Evolutionary conservation across 2,797 vertebrate genomes (phyloP).

Genomic region (Crocidura indochinensis): DNA sequence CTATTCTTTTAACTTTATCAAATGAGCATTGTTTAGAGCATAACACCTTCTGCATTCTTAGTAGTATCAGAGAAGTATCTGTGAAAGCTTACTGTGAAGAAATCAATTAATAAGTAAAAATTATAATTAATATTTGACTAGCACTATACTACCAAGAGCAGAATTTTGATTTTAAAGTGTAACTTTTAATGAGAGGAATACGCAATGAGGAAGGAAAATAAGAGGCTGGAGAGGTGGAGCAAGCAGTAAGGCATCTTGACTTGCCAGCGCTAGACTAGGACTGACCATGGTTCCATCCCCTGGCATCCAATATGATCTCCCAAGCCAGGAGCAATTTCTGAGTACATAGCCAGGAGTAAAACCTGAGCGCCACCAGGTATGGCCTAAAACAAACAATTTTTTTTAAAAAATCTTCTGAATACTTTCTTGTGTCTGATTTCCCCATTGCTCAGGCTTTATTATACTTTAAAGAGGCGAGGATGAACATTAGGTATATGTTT

Average conservation of each 20-base stretch:
- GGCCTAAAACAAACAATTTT: too few species aligned
- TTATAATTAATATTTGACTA: conserved; percentile 59
- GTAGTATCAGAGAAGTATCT: not conserved
- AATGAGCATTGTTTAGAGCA: conserved; percentile 43
- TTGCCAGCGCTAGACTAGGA: too few species aligned
- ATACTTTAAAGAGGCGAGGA: conserved; percentile 39
- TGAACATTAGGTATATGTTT: not conserved
- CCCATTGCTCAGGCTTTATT: not conserved
- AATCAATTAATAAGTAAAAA: conserved; percentile 73
- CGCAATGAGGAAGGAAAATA: not conserved
- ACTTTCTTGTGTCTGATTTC: not conserved
- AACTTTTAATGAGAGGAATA: conserved; percentile 32
- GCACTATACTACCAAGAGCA: not conserved
- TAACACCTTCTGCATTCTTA: conserved; percentile 42
- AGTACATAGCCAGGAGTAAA: too few species aligned
- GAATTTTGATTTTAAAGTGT: not conserved
- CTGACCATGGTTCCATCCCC: too few species aligned
- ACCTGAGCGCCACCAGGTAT: too few species aligned
- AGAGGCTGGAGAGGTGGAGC: too few species aligned
- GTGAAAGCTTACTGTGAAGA: not conserved
- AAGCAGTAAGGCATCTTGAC: too few species aligned
- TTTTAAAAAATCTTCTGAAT: conserved; percentile 6
- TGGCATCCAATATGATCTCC: too few species aligned
- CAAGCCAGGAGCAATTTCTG: too few species aligned
- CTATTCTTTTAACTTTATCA: conserved; percentile 56